Conservation (phyloP, 2,888 invertebrate genomes). For the Platypus cylindrus region DNA sequence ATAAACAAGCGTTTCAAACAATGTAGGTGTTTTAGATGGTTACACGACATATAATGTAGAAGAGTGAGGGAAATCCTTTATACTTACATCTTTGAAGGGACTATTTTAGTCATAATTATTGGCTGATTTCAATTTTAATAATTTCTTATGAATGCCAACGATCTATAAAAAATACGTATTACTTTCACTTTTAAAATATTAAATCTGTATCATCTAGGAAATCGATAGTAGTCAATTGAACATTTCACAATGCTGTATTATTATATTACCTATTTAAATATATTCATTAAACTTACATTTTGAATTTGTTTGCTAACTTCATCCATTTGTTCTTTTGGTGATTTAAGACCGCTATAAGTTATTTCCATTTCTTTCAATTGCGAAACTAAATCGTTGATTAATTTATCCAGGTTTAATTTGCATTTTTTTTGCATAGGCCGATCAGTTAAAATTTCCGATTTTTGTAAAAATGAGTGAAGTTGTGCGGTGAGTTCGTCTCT, state of each 20-base stretch:
- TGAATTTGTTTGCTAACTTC: conserved; percentile 44
- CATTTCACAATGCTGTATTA: neutral
- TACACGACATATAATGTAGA: too few relatives aligned
- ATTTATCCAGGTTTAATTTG: conserved; percentile 33
- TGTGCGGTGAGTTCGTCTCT: conserved; percentile 29
- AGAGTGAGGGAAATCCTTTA: too few relatives aligned
- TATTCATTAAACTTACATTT: conserved; percentile 40
- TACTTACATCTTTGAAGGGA: too few relatives aligned
- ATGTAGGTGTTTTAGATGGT: too few relatives aligned
- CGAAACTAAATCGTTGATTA: conserved; percentile 32
- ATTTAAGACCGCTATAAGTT: conserved; percentile 25
- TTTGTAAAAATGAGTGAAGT: conserved; percentile 21
- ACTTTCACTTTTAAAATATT: neutral
- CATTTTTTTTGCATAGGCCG: conserved; percentile 21
- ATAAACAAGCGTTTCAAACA: too few relatives aligned
- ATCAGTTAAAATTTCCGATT: conserved; percentile 11
- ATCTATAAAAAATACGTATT: conserved; percentile 24
- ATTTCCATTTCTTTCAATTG: conserved; percentile 30
- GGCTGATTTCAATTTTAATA: conserved; percentile 19
- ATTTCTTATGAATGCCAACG: conserved; percentile 25
- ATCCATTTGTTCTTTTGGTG: conserved; percentile 43
- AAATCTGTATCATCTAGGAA: neutral
- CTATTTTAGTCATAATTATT: too few relatives aligned
- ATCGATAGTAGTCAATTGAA: too few relatives aligned
- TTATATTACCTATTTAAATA: neutral